A percentile compares a stretch with the other conserved stretches of the same genome.
These are phyloP conservation scores for Vulpes vulpes DNA, from an alignment of 2,113 vertebrate genomes.

Conservation along the genomic window DNA sequence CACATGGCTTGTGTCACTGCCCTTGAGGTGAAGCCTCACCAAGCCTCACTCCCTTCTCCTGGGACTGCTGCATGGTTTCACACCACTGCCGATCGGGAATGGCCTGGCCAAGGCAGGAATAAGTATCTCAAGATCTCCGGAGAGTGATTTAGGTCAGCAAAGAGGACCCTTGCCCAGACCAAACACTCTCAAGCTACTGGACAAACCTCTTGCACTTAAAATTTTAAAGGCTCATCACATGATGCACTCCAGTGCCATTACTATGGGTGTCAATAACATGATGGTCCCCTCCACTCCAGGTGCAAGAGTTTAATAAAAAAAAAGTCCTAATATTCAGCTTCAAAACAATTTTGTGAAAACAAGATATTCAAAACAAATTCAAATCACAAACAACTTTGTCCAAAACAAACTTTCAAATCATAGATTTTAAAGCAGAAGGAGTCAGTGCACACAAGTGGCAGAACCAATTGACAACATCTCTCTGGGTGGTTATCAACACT, in stretches of 20 bases:
- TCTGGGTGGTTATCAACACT: not conserved
- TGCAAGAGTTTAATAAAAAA: not conserved
- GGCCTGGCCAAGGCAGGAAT: not conserved
- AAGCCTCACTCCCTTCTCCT: not conserved
- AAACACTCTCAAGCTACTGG: not conserved
- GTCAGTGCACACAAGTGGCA: not conserved
- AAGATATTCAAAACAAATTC: not conserved
- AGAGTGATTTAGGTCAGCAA: not conserved
- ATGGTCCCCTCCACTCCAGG: not conserved
- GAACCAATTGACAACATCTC: not conserved
- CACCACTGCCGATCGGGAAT: not conserved
- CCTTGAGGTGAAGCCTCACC: not conserved
- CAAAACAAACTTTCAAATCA: not conserved
- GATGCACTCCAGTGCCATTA: not conserved
- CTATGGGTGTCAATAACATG: not conserved
- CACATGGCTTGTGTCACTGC: not conserved
- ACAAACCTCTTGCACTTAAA: not conserved
- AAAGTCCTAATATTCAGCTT: not conserved
- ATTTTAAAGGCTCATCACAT: not conserved
- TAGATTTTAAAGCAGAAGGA: not conserved
- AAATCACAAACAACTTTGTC: not conserved
- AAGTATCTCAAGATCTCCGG: not conserved
- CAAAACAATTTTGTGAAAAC: not conserved
- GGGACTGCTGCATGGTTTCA: not conserved
- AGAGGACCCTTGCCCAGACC: not conserved